A percentile compares a stretch with the other conserved stretches of the same genome.
Conservation (phyloP, 2,888 invertebrate genomes). For the Ophion ventricosus region DNA sequence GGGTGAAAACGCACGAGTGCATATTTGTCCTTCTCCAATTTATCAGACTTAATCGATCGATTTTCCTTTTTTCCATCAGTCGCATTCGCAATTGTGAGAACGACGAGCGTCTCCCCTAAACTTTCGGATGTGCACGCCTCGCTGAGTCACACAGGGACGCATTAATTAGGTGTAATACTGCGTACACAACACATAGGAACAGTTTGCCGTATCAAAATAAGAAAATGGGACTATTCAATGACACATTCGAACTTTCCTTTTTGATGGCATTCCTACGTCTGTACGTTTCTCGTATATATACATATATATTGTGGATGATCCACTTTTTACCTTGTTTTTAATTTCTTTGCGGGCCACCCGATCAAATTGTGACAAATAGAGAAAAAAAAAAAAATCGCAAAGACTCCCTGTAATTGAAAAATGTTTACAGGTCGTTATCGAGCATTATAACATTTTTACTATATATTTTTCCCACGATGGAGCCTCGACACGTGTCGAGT, state of each 20-base stretch:
- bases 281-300: no score
- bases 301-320: no score
- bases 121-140: background rate
- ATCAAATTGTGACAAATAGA: no score
- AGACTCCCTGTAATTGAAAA: no score
- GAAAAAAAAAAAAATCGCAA: no score
- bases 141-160: background rate
- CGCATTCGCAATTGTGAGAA: conserved; percentile 2
- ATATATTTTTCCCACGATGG: no score
- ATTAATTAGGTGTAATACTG: background rate
- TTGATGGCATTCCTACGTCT: no score
- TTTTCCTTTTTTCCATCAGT: conserved; percentile 37
- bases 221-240: background rate
- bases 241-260: background rate
- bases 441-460: no score
- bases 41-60: conserved; percentile 62
- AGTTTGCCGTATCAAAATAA: background rate
- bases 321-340: no score
- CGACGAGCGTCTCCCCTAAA: background rate
- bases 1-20: conserved; percentile 4
- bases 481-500: no score
- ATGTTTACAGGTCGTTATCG: no score
- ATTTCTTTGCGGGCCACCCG: no score
- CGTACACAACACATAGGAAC: background rate
- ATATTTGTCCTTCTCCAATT: conserved; percentile 65